A percentile compares a stretch with the other conserved stretches of the same genome.
Evolutionary conservation across 2,797 vertebrate genomes (phyloP).

Genomic region (Lophius americanus): DNA sequence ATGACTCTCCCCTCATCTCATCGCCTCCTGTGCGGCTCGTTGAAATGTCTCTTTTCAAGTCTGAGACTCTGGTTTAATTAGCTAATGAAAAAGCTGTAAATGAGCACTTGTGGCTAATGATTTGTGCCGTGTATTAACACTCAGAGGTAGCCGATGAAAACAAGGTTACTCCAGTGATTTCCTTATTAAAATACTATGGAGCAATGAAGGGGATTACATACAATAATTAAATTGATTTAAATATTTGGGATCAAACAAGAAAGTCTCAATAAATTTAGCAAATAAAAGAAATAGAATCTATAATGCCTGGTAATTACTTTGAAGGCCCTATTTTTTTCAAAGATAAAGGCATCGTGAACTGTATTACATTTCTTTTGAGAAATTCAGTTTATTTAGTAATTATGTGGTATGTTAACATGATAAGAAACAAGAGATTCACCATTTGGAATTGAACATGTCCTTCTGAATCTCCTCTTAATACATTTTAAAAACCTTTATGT

Average conservation of each 20-base stretch:
- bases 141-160: slow-evolving; percentile 28
- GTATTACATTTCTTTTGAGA: neutral
- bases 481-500: neutral
- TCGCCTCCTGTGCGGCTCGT: slow-evolving; percentile 49
- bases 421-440: neutral
- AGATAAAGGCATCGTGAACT: no score
- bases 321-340: neutral
- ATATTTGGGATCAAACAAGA: no score
- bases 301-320: no score
- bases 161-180: neutral
- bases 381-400: slow-evolving; percentile 9
- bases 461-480: neutral
- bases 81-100: slow-evolving; percentile 56
- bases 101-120: slow-evolving; percentile 62
- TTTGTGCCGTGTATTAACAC: slow-evolving; percentile 42
- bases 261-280: no score
- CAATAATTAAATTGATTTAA: no score
- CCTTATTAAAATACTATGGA: neutral
- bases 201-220: neutral
- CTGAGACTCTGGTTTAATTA: slow-evolving; percentile 66
- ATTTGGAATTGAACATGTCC: neutral
- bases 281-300: no score
- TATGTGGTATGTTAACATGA: neutral
- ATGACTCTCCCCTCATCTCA: slow-evolving; percentile 52
- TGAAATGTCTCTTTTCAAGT: slow-evolving; percentile 50